These are phyloP conservation scores for Epinotia brunnichana DNA, from an alignment of 2,888 invertebrate species.

Conservation along the genomic window DNA sequence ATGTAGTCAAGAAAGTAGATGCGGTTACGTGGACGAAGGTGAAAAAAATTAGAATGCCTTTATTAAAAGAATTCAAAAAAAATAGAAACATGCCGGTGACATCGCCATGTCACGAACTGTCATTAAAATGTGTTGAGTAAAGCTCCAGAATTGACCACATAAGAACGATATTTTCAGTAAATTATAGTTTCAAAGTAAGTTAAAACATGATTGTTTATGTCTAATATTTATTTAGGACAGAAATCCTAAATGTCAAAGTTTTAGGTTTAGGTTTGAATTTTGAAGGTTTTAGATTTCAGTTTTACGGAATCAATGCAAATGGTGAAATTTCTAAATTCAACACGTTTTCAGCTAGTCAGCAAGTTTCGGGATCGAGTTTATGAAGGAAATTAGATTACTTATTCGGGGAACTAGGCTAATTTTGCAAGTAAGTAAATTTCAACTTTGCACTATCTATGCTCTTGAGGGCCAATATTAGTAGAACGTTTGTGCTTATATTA, in stretches of 20 bases:
- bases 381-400: not conserved
- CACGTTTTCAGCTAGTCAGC: not conserved
- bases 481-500: not conserved
- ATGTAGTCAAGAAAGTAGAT: not conserved
- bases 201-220: not conserved
- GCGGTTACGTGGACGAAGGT: not conserved
- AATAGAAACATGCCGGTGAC: too few relatives aligned
- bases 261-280: too few relatives aligned
- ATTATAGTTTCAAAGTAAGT: not conserved
- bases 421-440: not conserved
- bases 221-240: conserved; percentile 1
- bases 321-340: not conserved
- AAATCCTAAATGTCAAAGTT: not conserved
- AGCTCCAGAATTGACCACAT: too few relatives aligned
- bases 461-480: too few relatives aligned
- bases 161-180: too few relatives aligned
- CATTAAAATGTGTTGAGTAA: too few relatives aligned
- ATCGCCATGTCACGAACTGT: too few relatives aligned
- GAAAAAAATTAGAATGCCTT: not conserved
- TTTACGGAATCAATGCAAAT: not conserved
- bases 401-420: not conserved
- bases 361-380: conserved; percentile 2
- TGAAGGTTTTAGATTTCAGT: not conserved
- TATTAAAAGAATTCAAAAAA: too few relatives aligned
- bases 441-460: not conserved